phyloP scores from a whole-genome alignment of 2,888 invertebrate genomes.

The Acanthacorydalis orientalis region DNA sequence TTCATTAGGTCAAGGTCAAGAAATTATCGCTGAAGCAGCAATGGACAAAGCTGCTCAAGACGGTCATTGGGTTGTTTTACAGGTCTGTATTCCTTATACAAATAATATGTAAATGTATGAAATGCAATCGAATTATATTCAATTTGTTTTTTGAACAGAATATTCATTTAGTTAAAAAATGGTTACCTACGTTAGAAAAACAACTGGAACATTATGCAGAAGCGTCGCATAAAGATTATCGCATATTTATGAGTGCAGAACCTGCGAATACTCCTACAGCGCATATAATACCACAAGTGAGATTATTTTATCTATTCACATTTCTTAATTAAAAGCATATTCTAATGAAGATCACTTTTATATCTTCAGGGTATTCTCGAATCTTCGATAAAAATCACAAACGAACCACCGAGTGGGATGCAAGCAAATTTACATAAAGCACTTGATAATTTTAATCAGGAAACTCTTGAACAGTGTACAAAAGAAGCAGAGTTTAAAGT shows the following conservation, averaged over 20 bases:
- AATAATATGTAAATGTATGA: neutral
- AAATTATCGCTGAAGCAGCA: conserved; percentile 83
- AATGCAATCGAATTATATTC: neutral
- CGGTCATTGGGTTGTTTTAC: conserved; percentile 93
- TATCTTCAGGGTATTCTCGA: conserved; percentile 65
- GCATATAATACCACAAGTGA: conserved; percentile 80
- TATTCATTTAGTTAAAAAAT: conserved; percentile 88
- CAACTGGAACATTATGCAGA: conserved; percentile 72
- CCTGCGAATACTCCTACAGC: conserved; percentile 74
- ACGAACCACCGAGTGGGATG: conserved; percentile 96
- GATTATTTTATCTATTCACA: conserved; percentile 2
- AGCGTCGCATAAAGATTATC: conserved; percentile 62
- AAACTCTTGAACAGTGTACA: conserved; percentile 87
- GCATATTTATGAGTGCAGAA: conserved; percentile 88
- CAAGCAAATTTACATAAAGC: conserved; percentile 92
- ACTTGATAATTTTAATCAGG: conserved; percentile 85
- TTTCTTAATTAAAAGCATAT: conserved; percentile 2
- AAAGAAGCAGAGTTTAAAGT: conserved; percentile 94
- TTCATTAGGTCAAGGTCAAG: conserved; percentile 86
- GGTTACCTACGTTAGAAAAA: conserved; percentile 82
- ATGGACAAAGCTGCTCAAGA: conserved; percentile 71
- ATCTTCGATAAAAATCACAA: conserved; percentile 92
- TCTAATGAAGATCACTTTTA: neutral
- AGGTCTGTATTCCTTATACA: conserved; percentile 27
- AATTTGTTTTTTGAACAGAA: conserved; percentile 37